Evolutionary conservation across 2,797 vertebrate species (phyloP).

Genomic region (Malacoctenus gilli): DNA sequence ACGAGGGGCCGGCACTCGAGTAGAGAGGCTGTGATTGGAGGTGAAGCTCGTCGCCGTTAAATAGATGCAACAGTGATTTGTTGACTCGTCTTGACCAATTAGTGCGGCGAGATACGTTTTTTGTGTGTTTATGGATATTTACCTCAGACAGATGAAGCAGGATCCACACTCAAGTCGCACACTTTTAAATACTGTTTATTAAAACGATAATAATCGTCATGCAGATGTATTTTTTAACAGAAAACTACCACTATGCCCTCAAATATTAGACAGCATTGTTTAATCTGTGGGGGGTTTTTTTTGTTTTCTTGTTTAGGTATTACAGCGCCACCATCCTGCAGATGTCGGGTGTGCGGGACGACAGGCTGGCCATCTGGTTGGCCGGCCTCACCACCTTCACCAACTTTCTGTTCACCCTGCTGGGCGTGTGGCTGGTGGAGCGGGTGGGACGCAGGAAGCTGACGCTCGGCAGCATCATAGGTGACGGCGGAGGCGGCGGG

Average conservation of each 20-base stretch:
- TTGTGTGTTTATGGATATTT: too few species aligned
- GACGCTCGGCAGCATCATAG: slow-evolving; percentile 89
- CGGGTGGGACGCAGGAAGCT: slow-evolving; percentile 93
- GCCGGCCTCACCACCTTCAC: slow-evolving; percentile 92
- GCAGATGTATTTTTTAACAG: too few species aligned
- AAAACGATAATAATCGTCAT: too few species aligned
- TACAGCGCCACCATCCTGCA: slow-evolving; percentile 99
- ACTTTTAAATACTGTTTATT: too few species aligned
- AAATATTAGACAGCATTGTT: too few species aligned
- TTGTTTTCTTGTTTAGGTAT: slow-evolving; percentile 85
- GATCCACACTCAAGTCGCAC: too few species aligned
- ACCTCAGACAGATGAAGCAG: too few species aligned
- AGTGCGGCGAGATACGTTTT: not conserved
- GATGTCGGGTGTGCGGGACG: slow-evolving; percentile 96
- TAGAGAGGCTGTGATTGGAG: slow-evolving; percentile 35
- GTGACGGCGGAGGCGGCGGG: slow-evolving; percentile 70
- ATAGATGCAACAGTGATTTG: slow-evolving; percentile 21
- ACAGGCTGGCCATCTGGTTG: slow-evolving; percentile 94
- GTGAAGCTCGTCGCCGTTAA: slow-evolving; percentile 16
- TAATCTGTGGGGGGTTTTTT: too few species aligned
- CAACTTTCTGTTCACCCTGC: slow-evolving; percentile 94
- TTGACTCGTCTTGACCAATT: slow-evolving; percentile 25
- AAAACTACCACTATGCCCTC: too few species aligned
- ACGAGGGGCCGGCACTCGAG: slow-evolving; percentile 31
- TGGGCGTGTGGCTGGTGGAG: slow-evolving; percentile 98